Evolutionary conservation across 2,113 vertebrate genomes (phyloP), one percentile per base, ranked within the genome.

Genomic region (Calidris pygmaea): DNA sequence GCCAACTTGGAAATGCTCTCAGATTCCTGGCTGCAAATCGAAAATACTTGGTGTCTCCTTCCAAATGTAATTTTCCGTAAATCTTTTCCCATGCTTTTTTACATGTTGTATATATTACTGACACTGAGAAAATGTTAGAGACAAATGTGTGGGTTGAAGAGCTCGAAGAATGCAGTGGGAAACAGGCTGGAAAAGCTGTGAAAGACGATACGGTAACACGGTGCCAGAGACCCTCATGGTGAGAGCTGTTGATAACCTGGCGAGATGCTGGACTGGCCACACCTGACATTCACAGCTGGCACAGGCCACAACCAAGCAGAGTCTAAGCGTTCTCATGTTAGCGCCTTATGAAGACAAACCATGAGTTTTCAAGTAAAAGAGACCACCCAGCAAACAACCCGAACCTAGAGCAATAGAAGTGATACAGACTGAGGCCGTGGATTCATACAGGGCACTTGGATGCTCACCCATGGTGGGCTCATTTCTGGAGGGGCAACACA

Each of bases 131-230:
- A 47, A 73, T 6, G 19, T 63, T 32, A 35, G 43, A 45, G 59
- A 35, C 16, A 43, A 35, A 43, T 1, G 29, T 45, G 80, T 29
- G 68, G 48, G 43, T 34, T 82, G 87, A 48, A 91, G 37, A 58
- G 71, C 93, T 76, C 39, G 10, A 81, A 87, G 72, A 90, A 87
- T 6, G 60, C 66, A 58, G 58, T 43, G 71, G 90, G 56, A 92
- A 92, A n/a, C 14, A 32, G 59, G 53, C 68, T 58, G 58, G 66
- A 37, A 83, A 91, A 90, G 85, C 81, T 65, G 73, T 32, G 71
- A 32, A 59, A 83, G 71, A 35, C 13, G 63, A 59, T 58, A 15
- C 1, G 2, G 72, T 77, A 68, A 71, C n/a, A 14, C 0, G 1
- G 75, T 74, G 87, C 90, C 89, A 91, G 78, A 59, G 8, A 1